Evolutionary conservation across 2,888 invertebrate genomes (phyloP).

Genomic region (Epirrhoe alternata): DNA sequence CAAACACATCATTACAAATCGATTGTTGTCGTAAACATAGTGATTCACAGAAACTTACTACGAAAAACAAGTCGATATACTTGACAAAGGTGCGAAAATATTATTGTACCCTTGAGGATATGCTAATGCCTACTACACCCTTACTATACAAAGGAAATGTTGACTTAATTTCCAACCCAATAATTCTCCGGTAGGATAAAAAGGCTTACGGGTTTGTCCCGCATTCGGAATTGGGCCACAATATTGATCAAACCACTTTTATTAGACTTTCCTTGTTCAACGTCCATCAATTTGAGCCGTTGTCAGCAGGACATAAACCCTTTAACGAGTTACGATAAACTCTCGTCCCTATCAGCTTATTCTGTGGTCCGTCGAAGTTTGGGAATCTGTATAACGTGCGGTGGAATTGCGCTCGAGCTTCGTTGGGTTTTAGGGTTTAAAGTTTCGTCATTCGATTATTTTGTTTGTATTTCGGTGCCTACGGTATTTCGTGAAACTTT

Average conservation of each 20-base stretch:
- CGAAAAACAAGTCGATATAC: constrained; percentile 6
- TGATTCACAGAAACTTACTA: background rate
- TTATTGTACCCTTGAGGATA: constrained; percentile 19
- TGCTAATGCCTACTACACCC: constrained; percentile 14
- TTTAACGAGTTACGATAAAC: constrained; percentile 57
- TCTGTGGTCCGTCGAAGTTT: constrained; percentile 21
- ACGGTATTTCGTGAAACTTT: background rate
- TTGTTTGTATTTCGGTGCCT: constrained; percentile 15
- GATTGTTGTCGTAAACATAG: background rate
- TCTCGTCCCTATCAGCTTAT: constrained; percentile 30
- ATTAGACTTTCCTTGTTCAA: constrained; percentile 43
- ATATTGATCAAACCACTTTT: constrained; percentile 41
- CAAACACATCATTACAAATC: background rate
- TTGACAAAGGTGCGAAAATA: constrained; percentile 22
- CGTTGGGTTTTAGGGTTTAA: constrained; percentile 18
- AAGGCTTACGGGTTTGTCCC: constrained; percentile 19
- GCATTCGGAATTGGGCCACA: constrained; percentile 26
- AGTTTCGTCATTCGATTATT: constrained; percentile 3
- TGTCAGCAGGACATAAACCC: constrained; percentile 57
- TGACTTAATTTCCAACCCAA: constrained; percentile 17
- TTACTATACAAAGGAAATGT: constrained; percentile 11
- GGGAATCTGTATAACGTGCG: constrained; percentile 20
- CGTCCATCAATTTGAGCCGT: constrained; percentile 55
- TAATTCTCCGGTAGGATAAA: constrained; percentile 15
- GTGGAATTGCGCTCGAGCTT: constrained; percentile 16